These are phyloP conservation scores for Strix aluco DNA, from an alignment of 2,113 vertebrate species.

Conservation along the genomic window DNA sequence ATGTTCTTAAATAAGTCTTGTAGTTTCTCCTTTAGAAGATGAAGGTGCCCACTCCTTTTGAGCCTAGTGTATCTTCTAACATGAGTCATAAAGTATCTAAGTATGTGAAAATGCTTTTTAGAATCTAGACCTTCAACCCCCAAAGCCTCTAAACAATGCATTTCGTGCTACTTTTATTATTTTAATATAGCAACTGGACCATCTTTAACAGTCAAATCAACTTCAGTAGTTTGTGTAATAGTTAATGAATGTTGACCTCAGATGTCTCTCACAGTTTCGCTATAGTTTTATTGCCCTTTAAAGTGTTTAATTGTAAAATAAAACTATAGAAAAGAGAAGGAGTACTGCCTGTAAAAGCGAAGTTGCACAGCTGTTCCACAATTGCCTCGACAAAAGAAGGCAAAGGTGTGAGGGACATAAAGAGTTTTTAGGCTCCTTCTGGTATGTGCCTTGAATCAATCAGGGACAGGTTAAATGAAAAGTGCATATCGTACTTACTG, in stretches of 20 bases:
- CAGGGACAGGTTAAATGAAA: not conserved
- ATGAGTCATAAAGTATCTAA: not conserved
- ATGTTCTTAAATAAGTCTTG: not conserved
- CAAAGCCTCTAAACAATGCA: not conserved
- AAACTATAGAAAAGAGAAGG: not conserved
- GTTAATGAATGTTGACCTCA: not conserved
- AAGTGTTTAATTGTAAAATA: not conserved
- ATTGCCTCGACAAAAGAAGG: not conserved
- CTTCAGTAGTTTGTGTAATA: not conserved
- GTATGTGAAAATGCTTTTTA: not conserved
- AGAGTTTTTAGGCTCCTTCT: not conserved
- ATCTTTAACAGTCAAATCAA: not conserved
- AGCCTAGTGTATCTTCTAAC: not conserved
- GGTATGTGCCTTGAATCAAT: not conserved
- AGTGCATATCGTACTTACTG: no score
- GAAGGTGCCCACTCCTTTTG: not conserved
- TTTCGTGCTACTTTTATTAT: not conserved
- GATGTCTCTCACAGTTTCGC: not conserved
- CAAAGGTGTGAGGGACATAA: not conserved
- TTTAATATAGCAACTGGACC: not conserved
- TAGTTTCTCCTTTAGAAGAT: not conserved
- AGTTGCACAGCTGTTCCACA: not conserved
- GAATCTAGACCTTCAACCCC: not conserved
- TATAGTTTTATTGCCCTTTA: not conserved
- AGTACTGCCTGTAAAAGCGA: not conserved